Evolutionary conservation across 2,797 vertebrate genomes (phyloP), one percentile per base, ranked within the genome.

Genomic region (Syngnathus acus): DNA sequence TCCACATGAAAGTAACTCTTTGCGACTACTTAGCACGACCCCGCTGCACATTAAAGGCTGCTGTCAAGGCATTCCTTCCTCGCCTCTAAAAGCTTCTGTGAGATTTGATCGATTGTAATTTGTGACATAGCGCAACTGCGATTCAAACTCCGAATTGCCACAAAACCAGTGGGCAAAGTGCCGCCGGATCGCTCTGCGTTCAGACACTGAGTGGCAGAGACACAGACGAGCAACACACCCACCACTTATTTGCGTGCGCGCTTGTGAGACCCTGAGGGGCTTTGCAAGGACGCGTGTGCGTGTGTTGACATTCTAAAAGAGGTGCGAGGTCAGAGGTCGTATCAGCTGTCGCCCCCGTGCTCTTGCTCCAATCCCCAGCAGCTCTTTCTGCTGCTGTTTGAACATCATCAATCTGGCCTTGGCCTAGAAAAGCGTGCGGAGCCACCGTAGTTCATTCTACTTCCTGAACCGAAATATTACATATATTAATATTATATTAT

Each of bases 1-100:
- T 75, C 70, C 68, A 85, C 81, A 88, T 89, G 84, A 89, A 89
- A 88, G 86, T 81, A 83, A 85, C 76, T 80, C 80, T 87, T 86
- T 84, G 82, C 76, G 84, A 82, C 76, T 84, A 84, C 77, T 83
- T 84, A 85, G 73, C 69, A 75, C 68, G 83, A 81, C 76, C 74
- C 82, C 80, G 80, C 70, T 83, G 80, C 81, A 82, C 81, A 86
- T 87, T 84, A 86, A 71, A 64, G 68, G 59, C 75, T 78, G 71
- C 77, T 83, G 72, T 70, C 69, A 47, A 16, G 54, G 70, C 69
- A 76, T 77, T 83, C 77, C 37, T n/a, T 17, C 9, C 38, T 9
- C 8, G 38, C n/a, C 13, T 32, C 3, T 43, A 13, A 43, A 48
- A 48, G 14, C 14, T 48, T 48, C 6, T 6, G 16, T 19, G 1